These are phyloP conservation scores for Lichenostomus cassidix DNA, from an alignment of 2,113 vertebrate species.

Conservation along the genomic window DNA sequence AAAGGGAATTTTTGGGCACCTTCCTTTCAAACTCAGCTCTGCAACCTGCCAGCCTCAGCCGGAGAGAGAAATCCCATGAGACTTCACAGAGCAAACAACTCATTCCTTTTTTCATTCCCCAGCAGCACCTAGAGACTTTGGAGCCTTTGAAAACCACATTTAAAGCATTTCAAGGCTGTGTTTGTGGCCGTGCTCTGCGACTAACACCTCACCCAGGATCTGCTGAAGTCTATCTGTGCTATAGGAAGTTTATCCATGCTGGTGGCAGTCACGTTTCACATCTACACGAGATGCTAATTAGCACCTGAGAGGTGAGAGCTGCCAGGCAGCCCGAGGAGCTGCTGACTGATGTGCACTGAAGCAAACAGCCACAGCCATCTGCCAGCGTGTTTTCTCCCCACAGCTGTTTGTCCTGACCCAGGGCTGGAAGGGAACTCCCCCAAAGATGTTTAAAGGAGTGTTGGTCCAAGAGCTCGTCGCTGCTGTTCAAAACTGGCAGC, in stretches of 20 bases:
- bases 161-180: background rate
- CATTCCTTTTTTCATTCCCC: background rate
- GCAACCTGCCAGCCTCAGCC: background rate
- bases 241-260: background rate
- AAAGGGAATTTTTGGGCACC: background rate
- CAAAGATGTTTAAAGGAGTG: background rate
- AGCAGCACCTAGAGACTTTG: background rate
- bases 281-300: slow-evolving; percentile 31
- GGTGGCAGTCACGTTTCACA: background rate
- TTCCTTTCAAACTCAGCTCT: background rate
- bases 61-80: background rate
- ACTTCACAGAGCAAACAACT: background rate
- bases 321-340: background rate
- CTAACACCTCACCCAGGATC: slow-evolving; percentile 5
- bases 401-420: background rate
- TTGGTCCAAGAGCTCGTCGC: background rate
- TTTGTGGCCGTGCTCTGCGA: background rate
- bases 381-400: background rate
- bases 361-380: slow-evolving; percentile 3
- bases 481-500: background rate
- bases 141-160: slow-evolving; percentile 5
- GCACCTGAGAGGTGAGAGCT: slow-evolving; percentile 35
- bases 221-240: background rate
- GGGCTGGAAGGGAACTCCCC: background rate
- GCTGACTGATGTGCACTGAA: background rate